Base-by-base conservation (phyloP, 2,113 vertebrate genomes). In the Condylura cristata region DNA sequence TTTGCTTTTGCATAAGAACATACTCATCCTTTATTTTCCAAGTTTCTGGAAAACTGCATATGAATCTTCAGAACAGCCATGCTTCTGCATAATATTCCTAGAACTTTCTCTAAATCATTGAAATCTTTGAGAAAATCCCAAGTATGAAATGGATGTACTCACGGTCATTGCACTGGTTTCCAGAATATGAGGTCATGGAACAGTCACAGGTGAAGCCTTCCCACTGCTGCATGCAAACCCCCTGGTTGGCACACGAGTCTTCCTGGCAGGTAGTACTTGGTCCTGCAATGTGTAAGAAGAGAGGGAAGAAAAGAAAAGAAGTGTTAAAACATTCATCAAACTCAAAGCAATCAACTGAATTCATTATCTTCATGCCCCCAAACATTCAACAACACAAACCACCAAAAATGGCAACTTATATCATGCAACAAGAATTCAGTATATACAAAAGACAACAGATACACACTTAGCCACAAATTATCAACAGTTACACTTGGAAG, bases 131-230 rank as follows among this genome's bases (percentile, higher is more conserved):
- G 30, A 16, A 41, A 8, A 61, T 26, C 11, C 10, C 5, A n/a
- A 56, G 24, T 16, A 83, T 76, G 34, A 65, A 92, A 97, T 91
- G 18, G 8, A 39, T 28, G 83, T 92, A 99, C 99, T 99, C 98
- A 99, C 99, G 99, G 94, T 99, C 99, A 68, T 99, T 99, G 98
- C 99, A 99, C 98, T 99, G 99, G 88, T 98, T 99, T 94, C 99
- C 99, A 0, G 99, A 98, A 97, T 99, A 99, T 0, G 99, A 99
- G 1, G 99, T 99, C 99, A 99, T 99, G n/a, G 99, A 99, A 96
- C 99, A 99, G 97, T 99, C 99, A 0, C 99, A 99, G 0, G 99
- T 99, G 97, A 99, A 99, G 84, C 99, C 99, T 98, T 99, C 99
- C 99, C 99, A 99, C 30, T 99, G 99, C 95, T 99, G 99, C 95